A percentile compares a stretch with the other conserved stretches of the same genome.
Conservation (phyloP, 2,888 invertebrate genomes). For the Anarsia innoxiella region DNA sequence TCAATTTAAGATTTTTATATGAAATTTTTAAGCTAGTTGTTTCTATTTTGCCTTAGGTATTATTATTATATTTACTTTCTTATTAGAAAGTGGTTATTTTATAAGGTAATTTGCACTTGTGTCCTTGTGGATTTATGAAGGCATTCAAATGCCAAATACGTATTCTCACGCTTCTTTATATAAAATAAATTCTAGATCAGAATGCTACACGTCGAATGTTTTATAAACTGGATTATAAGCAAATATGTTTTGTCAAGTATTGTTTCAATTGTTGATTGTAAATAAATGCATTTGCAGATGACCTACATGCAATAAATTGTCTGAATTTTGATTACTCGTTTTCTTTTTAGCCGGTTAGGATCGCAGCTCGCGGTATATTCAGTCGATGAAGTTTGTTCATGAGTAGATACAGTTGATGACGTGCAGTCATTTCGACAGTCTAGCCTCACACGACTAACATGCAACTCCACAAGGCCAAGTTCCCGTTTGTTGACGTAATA, state of each 20-base stretch:
- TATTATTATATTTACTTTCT: conserved; percentile 63
- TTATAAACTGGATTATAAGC: conserved; percentile 49
- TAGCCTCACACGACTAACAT: conserved; percentile 73
- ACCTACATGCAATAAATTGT: conserved; percentile 72
- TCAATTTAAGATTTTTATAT: conserved; percentile 71
- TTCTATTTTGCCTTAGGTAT: conserved; percentile 71
- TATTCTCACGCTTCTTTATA: conserved; percentile 64
- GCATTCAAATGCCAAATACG: conserved; percentile 53
- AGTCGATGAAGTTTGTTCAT: conserved; percentile 21
- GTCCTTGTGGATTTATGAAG: conserved; percentile 70
- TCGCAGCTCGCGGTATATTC: no score
- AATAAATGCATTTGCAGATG: conserved; percentile 72
- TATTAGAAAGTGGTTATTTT: conserved; percentile 65
- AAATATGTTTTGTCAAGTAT: conserved; percentile 61
- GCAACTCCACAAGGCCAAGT: conserved; percentile 76
- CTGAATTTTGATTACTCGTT: conserved; percentile 60
- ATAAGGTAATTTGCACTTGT: conserved; percentile 71
- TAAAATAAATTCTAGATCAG: conserved; percentile 49
- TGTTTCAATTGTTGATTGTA: conserved; percentile 71
- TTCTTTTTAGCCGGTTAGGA: conserved; percentile 49
- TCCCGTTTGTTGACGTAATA: conserved; percentile 67
- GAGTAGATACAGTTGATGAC: conserved; percentile 71
- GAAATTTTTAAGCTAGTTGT: conserved; percentile 67
- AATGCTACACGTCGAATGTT: conserved; percentile 60
- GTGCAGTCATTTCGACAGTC: conserved; percentile 61